Base-by-base conservation (phyloP, 2,888 invertebrate genomes). In the Tipula vernalis region DNA sequence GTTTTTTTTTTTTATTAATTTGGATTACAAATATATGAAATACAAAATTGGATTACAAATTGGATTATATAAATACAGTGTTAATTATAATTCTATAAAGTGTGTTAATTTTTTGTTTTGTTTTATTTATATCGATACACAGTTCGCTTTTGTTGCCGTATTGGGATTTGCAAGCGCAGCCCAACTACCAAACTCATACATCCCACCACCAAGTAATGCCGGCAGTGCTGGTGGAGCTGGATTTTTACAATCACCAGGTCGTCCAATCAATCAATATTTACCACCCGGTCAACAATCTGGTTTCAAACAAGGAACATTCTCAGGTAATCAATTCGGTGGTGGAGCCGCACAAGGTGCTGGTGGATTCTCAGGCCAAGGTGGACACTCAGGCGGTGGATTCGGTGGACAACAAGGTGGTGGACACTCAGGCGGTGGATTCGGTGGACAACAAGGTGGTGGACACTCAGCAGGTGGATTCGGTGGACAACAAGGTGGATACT, bases 131-230 rank as follows among this genome's bases (percentile, higher is more conserved):
- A 84, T 84, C n/a, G 41, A 15, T 36, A 84, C n/a, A 84, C 88
- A 87, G 89, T 88, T 87, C 87, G 87, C 28, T 88, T 42, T 87
- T 86, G 87, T 87, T 36, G 13, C 89, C 42, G 88, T 89, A 44
- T 87, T 89, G 87, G 89, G 88, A 87, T 88, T 89, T 36, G 86
- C 89, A 44, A 88, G 89, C 15, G 90, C 90, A 0, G 89, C 88
- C 36, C 89, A 89, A 86, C 89, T 90, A 5, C 88, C 90, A 1
- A 89, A 89, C 44, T 90, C 89, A n/a, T 88, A 88, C 36, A 90
- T 91, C 87, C 88, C 91, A 87, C 88, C 88, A 41, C 91, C 91
- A 86, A 89, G 89, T 8, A 89, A 87, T 28, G 89, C 88, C 86
- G 88, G 88, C 13, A 87, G 89, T 28, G 88, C 89, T 39, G 89